phyloP scores from a whole-genome alignment of 1,140 invertebrate species.

The Drosophila tani region DNA sequence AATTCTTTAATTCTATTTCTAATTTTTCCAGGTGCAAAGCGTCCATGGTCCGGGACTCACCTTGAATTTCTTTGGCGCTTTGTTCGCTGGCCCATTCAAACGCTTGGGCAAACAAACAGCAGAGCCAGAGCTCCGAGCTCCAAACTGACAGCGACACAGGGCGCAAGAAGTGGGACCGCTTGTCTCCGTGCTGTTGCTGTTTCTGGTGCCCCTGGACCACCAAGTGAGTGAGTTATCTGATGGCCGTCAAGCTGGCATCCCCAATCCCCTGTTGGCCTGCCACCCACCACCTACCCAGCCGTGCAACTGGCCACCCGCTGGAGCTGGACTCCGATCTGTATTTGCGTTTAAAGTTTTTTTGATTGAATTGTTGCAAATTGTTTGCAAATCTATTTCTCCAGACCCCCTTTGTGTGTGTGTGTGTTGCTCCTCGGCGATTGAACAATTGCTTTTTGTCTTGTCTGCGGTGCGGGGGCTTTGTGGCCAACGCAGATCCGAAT shows the following conservation, averaged over 20 bases:
- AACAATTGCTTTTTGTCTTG: slow-evolving; percentile 83
- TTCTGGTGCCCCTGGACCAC: slow-evolving; percentile 55
- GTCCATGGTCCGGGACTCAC: slow-evolving; percentile 51
- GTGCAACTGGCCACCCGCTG: slow-evolving; percentile 17
- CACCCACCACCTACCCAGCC: slow-evolving; percentile 21
- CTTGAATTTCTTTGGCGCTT: slow-evolving; percentile 75
- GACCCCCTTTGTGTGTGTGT: slow-evolving; percentile 17
- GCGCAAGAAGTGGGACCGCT: slow-evolving; percentile 51
- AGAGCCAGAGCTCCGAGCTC: slow-evolving; percentile 1
- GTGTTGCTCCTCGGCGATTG: slow-evolving; percentile 39
- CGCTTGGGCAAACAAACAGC: slow-evolving; percentile 76
- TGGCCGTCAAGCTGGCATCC: slow-evolving; percentile 58
- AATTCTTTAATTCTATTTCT: neutral
- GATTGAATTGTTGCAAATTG: slow-evolving; percentile 84
- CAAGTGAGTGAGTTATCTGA: slow-evolving; percentile 83
- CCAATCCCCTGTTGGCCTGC: slow-evolving; percentile 20
- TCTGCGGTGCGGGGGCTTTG: slow-evolving; percentile 66
- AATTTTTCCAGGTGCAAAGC: slow-evolving; percentile 16
- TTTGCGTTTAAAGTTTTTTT: slow-evolving; percentile 83
- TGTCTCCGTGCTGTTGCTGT: slow-evolving; percentile 10
- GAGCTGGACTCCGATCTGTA: slow-evolving; percentile 57
- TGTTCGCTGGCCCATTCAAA: slow-evolving; percentile 70
- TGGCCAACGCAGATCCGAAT: slow-evolving; percentile 63
- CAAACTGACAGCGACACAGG: slow-evolving; percentile 55
- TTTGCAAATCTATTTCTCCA: slow-evolving; percentile 80